Evolutionary conservation across 1,140 invertebrate species (phyloP), one percentile per base, ranked within the genome.

Genomic region (Coelopa frigida): DNA sequence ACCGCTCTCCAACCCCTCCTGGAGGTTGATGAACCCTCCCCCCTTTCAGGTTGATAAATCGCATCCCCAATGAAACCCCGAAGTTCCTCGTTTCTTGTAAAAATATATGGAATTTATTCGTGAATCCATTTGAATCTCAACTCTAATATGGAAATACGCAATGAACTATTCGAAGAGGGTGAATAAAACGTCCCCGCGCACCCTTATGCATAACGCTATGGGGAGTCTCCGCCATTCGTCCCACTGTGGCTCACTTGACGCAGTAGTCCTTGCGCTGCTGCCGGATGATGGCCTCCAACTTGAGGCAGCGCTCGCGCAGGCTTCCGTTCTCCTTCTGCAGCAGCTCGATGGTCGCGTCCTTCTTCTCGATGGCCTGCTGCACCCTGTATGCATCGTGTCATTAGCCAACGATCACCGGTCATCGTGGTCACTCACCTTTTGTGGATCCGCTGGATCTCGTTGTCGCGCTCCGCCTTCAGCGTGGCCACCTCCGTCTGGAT

Each of bases 341-440:
- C 49, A 83, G 77, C 47, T 79, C 77, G 23, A 88, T 77, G 8
- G 80, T 76, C 18, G 85, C 77, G 59, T 89, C 83, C 70, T 89
- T 89, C 35, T 83, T 78, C 1, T 80, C 78, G 6, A 90, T 76
- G 2, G 85, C 80, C 43, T 87, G 75, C 69, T 87, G 87, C 31
- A 90, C 82, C 55, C 85, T 84, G n/a, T n/a, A n/a, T n/a, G n/a
- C n/a, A n/a, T n/a, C n/a, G n/a, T n/a, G 27, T 10, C 14, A 10
- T 14, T 29, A 29, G 8, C 27, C 8, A 29, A 10, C 8, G 27
- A 29, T 14, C 8, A 14, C 27, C 8, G 27, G 8, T 10, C 14
- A 14, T 37, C 1, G 22, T 17, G 17, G 14, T 7, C 21, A 24
- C 20, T 38, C 33, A 63, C 60, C 64, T 54, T 20, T 58, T 58